phyloP scores from a whole-genome alignment of 2,113 vertebrate genomes.

The Siphamia tubifer region DNA sequence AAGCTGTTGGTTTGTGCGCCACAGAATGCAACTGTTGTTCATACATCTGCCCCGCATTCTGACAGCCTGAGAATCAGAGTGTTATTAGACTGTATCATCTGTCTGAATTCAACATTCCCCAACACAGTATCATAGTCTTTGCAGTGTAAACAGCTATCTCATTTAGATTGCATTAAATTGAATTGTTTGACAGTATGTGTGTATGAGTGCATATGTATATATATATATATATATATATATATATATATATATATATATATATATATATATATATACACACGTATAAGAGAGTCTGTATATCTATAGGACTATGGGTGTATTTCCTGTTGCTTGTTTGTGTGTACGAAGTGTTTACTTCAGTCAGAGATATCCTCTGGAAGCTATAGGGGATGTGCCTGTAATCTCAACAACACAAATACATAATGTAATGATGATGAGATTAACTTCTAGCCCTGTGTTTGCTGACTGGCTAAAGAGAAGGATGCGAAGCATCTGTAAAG shows the following conservation, averaged over 20 bases:
- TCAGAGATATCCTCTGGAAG: slow-evolving; percentile 45
- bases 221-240: neutral
- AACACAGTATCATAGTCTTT: slow-evolving; percentile 4
- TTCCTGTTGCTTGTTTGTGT: slow-evolving; percentile 17
- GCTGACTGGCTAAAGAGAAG: slow-evolving; percentile 59
- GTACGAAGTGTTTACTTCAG: slow-evolving; percentile 50
- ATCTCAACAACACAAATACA: slow-evolving; percentile 67
- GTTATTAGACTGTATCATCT: slow-evolving; percentile 22
- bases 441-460: slow-evolving; percentile 59
- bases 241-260: no score
- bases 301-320: neutral
- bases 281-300: neutral
- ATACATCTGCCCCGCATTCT: neutral
- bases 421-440: slow-evolving; percentile 68
- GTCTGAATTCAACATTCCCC: slow-evolving; percentile 14
- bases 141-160: slow-evolving; percentile 26
- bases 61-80: slow-evolving; percentile 1
- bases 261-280: neutral
- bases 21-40: neutral
- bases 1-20: neutral
- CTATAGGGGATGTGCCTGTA: slow-evolving; percentile 51
- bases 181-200: neutral
- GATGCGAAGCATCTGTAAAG: slow-evolving; percentile 36
- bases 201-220: neutral
- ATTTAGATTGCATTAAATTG: slow-evolving; percentile 33